Evolutionary conservation across 2,113 vertebrate species (phyloP).

Genomic region (Oenanthe melanoleuca): DNA sequence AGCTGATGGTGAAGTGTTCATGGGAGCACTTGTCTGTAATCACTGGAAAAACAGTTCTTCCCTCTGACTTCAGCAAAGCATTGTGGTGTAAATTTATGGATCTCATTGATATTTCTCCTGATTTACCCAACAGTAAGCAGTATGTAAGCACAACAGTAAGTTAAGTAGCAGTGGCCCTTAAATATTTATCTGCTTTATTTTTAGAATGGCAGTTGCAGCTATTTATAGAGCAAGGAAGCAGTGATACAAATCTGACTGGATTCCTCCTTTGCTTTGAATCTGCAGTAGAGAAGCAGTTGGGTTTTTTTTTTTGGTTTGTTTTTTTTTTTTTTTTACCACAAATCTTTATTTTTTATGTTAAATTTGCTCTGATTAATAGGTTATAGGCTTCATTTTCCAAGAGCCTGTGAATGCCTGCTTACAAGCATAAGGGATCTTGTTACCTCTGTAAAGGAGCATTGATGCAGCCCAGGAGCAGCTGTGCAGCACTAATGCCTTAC

Average conservation of each 20-base stretch:
- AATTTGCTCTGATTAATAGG: neutral
- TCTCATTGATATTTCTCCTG: neutral
- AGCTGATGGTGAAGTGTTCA: neutral
- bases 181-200: constrained; percentile 49
- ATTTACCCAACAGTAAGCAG: neutral
- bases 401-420: neutral
- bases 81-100: neutral
- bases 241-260: constrained; percentile 8
- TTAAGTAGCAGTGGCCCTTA: constrained; percentile 14
- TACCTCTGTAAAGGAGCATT: neutral
- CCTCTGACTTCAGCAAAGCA: neutral
- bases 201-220: constrained; percentile 11
- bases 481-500: neutral
- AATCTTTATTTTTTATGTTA: neutral
- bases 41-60: neutral
- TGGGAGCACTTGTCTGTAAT: accelerated
- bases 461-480: neutral
- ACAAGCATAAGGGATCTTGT: neutral
- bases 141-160: neutral
- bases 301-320: neutral
- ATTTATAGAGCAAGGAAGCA: constrained; percentile 32
- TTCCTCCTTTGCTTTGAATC: neutral
- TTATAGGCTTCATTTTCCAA: neutral
- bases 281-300: neutral
- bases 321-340: neutral